Conservation (phyloP, 2,113 vertebrate species). For the Otocyon megalotis region DNA sequence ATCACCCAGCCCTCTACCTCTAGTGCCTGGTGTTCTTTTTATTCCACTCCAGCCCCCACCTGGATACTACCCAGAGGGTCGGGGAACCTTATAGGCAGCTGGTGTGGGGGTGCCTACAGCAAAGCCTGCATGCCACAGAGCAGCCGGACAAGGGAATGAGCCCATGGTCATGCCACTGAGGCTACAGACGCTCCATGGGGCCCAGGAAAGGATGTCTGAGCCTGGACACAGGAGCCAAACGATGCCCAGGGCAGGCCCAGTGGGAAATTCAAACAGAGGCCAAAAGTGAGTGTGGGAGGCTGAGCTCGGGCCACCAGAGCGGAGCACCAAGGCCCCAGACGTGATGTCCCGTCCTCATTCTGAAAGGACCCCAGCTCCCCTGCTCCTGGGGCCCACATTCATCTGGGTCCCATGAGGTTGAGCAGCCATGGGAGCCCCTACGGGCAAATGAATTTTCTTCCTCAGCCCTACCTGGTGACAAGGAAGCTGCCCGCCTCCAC, state of each 20-base stretch:
- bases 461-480: accelerated
- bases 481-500: accelerated
- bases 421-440: background rate
- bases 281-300: no score
- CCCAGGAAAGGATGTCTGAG: background rate
- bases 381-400: background rate
- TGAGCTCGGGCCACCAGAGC: accelerated
- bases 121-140: accelerated
- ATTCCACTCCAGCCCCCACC: background rate
- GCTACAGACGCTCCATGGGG: background rate
- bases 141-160: background rate
- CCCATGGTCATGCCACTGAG: background rate
- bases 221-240: accelerated
- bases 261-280: background rate
- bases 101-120: background rate
- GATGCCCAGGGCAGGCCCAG: background rate
- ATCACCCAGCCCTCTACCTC: background rate
- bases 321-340: background rate
- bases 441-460: background rate
- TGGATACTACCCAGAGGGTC: accelerated
- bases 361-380: background rate
- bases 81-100: background rate
- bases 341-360: accelerated
- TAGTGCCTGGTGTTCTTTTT: background rate
- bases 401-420: background rate